Percentiles rank a stretch among this genome's conserved stretches.
phyloP scores from a whole-genome alignment of 1,140 invertebrate genomes.

The Aphelenchoides besseyi region DNA sequence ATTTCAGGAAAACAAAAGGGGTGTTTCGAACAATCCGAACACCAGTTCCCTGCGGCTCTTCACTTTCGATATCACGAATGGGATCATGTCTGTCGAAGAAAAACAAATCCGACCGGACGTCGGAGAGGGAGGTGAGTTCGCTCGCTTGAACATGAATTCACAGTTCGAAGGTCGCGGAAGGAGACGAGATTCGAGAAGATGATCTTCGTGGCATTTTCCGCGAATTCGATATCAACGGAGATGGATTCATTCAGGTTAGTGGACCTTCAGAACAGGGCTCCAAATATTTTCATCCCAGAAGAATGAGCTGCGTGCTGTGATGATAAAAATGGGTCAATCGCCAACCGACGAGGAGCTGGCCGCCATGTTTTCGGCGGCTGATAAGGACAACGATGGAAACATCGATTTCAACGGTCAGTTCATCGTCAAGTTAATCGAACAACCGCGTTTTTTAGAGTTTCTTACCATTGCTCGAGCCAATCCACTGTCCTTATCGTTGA shows the following conservation, averaged over 20 bases:
- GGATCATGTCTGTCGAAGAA: slow-evolving; percentile 10
- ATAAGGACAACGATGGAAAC: slow-evolving; percentile 47
- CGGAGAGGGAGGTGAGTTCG: background rate
- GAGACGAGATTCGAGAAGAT: slow-evolving; percentile 58
- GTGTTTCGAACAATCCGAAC: too few relatives aligned
- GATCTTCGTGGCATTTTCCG: slow-evolving; percentile 58
- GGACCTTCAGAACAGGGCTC: too few relatives aligned
- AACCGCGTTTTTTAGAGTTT: slow-evolving; percentile 58
- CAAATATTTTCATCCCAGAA: too few relatives aligned
- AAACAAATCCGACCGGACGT: background rate
- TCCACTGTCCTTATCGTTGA: slow-evolving; percentile 59
- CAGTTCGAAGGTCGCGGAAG: slow-evolving; percentile 47
- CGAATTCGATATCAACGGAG: slow-evolving; percentile 61
- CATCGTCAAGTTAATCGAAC: too few relatives aligned
- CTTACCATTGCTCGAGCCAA: slow-evolving; percentile 59
- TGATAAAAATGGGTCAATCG: slow-evolving; percentile 63
- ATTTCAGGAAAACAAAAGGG: too few relatives aligned
- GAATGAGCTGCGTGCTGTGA: slow-evolving; percentile 57
- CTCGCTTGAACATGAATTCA: too few relatives aligned
- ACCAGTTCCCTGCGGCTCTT: too few relatives aligned
- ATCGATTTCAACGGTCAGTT: slow-evolving; percentile 43
- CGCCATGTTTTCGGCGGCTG: slow-evolving; percentile 53
- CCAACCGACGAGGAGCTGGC: slow-evolving; percentile 60
- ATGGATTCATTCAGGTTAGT: slow-evolving; percentile 61
- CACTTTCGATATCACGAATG: slow-evolving; percentile 2